Conservation (phyloP, 2,888 invertebrate species). For the Anthophora plumipes region DNA sequence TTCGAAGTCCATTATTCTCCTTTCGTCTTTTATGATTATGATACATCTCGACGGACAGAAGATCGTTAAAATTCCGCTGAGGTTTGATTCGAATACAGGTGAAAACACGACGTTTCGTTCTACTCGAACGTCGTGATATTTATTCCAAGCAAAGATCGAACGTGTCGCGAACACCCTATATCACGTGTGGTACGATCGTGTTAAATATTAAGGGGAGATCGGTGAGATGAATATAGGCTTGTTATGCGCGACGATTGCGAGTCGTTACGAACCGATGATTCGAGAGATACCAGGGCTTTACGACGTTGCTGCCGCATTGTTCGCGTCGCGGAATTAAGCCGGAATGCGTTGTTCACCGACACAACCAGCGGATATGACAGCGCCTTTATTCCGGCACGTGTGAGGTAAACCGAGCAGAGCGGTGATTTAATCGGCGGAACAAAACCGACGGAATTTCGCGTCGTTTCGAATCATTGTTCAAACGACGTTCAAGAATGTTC, state of each 20-base stretch:
- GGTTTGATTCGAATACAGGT: not conserved
- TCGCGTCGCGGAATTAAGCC: constrained; percentile 30
- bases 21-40: constrained; percentile 60
- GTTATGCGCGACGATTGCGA: not conserved
- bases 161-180: too few relatives aligned
- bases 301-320: constrained; percentile 40
- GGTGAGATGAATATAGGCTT: constrained; percentile 10
- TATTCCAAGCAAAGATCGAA: not conserved
- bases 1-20: constrained; percentile 36
- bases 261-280: constrained; percentile 26
- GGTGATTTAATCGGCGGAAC: constrained; percentile 30
- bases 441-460: not conserved
- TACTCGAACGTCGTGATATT: not conserved
- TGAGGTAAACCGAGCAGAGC: constrained; percentile 55
- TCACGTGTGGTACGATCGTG: not conserved
- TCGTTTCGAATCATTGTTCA: not conserved
- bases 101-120: constrained; percentile 6
- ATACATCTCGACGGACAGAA: constrained; percentile 26
- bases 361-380: constrained; percentile 49
- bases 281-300: constrained; percentile 29
- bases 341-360: constrained; percentile 27
- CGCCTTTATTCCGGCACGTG: constrained; percentile 55
- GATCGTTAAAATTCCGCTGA: constrained; percentile 51
- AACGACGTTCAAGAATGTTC: too few relatives aligned
- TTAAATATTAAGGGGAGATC: not conserved